phyloP scores from a whole-genome alignment of 35 echinoderm and acorn worm genomes.

The Hemicentrotus pulcherrimus region DNA sequence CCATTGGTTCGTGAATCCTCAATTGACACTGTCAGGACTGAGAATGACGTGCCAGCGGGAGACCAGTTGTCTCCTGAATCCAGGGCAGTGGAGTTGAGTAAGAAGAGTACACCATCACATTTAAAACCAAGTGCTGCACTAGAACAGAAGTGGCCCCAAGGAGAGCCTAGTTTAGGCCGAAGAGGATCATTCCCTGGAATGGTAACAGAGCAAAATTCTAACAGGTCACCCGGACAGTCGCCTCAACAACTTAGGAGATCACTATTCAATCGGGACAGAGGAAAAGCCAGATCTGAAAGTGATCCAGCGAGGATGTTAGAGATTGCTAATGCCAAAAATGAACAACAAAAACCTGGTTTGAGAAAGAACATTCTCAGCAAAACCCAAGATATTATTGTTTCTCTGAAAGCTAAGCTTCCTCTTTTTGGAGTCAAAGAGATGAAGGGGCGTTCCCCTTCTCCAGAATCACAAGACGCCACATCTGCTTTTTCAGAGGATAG shows the following conservation, averaged over 20 bases:
- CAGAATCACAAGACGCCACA: slow-evolving; percentile 28
- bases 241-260: slow-evolving; percentile 27
- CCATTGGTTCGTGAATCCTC: slow-evolving; percentile 52
- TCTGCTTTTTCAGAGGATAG: not conserved
- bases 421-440: slow-evolving; percentile 15
- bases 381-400: slow-evolving; percentile 30
- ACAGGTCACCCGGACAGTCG: slow-evolving; percentile 12
- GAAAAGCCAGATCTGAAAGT: slow-evolving; percentile 49
- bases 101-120: not conserved
- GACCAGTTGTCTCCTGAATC: slow-evolving; percentile 24
- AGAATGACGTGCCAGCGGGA: slow-evolving; percentile 46
- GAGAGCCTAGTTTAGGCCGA: not conserved
- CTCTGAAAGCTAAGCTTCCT: slow-evolving; percentile 41
- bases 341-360: not conserved
- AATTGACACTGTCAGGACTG: slow-evolving; percentile 50
- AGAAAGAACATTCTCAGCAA: not conserved
- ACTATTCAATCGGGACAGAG: not conserved
- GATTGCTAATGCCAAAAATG: slow-evolving; percentile 35
- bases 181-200: slow-evolving; percentile 32
- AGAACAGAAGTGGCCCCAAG: not conserved
- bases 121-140: slow-evolving; percentile 14
- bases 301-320: slow-evolving; percentile 38
- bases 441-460: slow-evolving; percentile 33
- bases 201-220: not conserved
- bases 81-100: not conserved